Evolutionary conservation across 1,140 invertebrate genomes (phyloP).

Genomic region (Heliconius hewitsoni): DNA sequence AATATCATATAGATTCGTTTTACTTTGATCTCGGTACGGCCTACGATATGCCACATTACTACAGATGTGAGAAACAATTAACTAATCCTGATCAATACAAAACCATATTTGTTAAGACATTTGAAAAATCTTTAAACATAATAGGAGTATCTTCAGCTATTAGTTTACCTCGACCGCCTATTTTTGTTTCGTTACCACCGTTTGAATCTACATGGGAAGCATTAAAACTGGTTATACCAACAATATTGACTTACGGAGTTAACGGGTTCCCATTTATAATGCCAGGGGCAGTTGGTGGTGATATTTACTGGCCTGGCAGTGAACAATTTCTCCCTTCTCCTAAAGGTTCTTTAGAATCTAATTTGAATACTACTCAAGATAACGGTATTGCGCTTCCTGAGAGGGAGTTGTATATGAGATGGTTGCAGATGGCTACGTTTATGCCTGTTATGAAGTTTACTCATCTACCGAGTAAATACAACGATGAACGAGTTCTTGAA

Average conservation of each 20-base stretch:
- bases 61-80: conserved; percentile 87
- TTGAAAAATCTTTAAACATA: conserved; percentile 85
- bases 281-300: conserved; percentile 96
- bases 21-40: conserved; percentile 95
- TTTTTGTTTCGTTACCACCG: conserved; percentile 93
- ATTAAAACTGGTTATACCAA: conserved; percentile 91
- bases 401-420: conserved; percentile 94
- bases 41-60: conserved; percentile 93
- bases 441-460: conserved; percentile 96
- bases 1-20: conserved; percentile 93
- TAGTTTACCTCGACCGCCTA: conserved; percentile 89
- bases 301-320: conserved; percentile 84
- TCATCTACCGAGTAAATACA: conserved; percentile 93
- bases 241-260: conserved; percentile 92
- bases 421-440: conserved; percentile 96
- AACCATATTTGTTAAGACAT: conserved; percentile 85
- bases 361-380: conserved; percentile 70
- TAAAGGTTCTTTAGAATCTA: conserved; percentile 61
- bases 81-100: conserved; percentile 92
- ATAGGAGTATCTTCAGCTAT: conserved; percentile 93
- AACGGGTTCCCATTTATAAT: conserved; percentile 96
- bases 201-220: conserved; percentile 94
- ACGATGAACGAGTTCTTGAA: conserved; percentile 87
- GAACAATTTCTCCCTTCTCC: conserved; percentile 76
- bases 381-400: conserved; percentile 86